Evolutionary conservation across 2,113 vertebrate species (phyloP).

Genomic region (Xiphophorus couchianus): DNA sequence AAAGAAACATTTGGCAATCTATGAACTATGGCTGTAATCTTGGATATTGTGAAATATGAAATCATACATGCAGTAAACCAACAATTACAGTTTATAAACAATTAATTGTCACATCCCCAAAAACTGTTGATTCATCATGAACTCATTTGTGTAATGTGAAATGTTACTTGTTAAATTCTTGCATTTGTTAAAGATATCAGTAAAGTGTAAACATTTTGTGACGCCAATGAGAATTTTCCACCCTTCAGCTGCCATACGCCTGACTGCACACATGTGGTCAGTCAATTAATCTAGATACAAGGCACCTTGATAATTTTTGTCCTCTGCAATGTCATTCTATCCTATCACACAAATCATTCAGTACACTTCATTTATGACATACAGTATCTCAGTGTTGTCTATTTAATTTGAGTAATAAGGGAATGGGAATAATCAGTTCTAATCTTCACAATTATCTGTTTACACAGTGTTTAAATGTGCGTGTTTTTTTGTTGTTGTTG

Average conservation of each 20-base stretch:
- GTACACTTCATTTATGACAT: background rate
- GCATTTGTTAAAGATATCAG: slow-evolving; percentile 23
- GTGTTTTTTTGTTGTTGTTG: no score
- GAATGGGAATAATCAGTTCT: no score
- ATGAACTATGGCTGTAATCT: no score
- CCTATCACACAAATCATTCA: background rate
- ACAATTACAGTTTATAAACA: background rate
- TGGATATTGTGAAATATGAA: no score
- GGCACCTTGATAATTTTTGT: slow-evolving; percentile 13
- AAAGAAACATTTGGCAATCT: background rate
- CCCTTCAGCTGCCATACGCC: slow-evolving; percentile 35
- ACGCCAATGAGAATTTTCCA: slow-evolving; percentile 6
- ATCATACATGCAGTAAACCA: background rate
- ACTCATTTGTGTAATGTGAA: background rate
- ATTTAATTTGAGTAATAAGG: no score
- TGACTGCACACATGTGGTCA: slow-evolving; percentile 41
- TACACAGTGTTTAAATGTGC: no score
- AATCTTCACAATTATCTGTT: no score
- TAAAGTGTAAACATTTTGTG: slow-evolving; percentile 12
- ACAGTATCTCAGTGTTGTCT: no score
- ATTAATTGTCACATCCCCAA: background rate
- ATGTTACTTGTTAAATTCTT: slow-evolving; percentile 9
- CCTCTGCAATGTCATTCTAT: slow-evolving; percentile 18
- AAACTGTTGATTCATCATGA: background rate
- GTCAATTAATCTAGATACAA: slow-evolving; percentile 52